These are phyloP conservation scores for Halocaridina rubra DNA, from an alignment of 2,888 invertebrate species.

Conservation along the genomic window DNA sequence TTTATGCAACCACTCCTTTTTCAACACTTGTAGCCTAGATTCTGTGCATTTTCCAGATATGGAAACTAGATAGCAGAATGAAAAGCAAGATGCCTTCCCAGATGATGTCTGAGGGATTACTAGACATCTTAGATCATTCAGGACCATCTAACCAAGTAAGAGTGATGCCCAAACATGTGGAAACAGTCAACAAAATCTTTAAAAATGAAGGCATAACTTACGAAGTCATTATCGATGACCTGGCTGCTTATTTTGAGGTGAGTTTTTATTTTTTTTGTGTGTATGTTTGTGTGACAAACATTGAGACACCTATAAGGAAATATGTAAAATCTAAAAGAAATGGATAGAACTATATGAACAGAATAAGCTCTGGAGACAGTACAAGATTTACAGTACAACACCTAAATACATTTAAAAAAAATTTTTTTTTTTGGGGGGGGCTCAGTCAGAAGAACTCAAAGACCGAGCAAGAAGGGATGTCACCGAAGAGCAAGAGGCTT, in stretches of 20 bases:
- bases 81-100: neutral
- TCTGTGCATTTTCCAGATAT: too few relatives aligned
- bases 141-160: neutral
- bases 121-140: neutral
- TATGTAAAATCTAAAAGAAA: too few relatives aligned
- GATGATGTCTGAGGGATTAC: neutral
- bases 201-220: neutral
- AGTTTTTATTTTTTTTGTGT: too few relatives aligned
- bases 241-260: neutral
- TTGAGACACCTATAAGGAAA: too few relatives aligned
- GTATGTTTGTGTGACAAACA: too few relatives aligned
- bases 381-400: too few relatives aligned
- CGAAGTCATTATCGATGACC: neutral
- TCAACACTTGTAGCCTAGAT: too few relatives aligned
- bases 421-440: too few relatives aligned
- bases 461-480: neutral
- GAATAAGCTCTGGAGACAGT: too few relatives aligned
- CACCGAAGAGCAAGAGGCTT: neutral
- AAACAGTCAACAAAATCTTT: neutral
- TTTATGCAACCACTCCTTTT: too few relatives aligned
- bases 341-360: too few relatives aligned
- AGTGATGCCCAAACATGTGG: neutral
- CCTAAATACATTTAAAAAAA: too few relatives aligned
- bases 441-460: neutral
- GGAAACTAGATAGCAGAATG: neutral